Conservation (phyloP, 2,888 invertebrate species). For the Myathropa florea region DNA sequence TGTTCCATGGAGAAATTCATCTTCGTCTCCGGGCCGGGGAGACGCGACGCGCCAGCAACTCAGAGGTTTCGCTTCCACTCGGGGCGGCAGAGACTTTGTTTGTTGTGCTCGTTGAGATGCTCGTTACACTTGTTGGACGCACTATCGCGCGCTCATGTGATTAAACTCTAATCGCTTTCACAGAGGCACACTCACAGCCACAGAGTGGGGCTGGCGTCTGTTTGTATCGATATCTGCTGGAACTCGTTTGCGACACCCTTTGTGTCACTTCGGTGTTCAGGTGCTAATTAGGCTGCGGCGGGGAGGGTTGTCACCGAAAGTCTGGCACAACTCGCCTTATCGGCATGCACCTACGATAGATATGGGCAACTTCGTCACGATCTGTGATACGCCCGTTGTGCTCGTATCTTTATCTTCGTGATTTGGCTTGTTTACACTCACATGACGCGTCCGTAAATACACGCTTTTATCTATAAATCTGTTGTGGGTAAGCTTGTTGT, state of each 20-base stretch:
- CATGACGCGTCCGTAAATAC: conserved; percentile 48
- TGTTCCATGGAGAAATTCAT: conserved; percentile 52
- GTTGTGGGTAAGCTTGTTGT: conserved; percentile 4
- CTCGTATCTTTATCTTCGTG: neutral
- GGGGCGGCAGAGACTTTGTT: conserved; percentile 24
- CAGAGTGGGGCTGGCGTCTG: neutral
- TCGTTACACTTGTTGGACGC: neutral
- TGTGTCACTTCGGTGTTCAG: neutral
- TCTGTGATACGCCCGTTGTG: neutral
- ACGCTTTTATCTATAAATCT: conserved; percentile 22
- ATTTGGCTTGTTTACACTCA: conserved; percentile 22
- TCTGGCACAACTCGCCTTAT: conserved; percentile 11
- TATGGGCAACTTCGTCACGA: neutral
- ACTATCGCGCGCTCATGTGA: conserved; percentile 19
- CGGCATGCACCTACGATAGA: neutral
- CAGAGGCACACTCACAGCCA: conserved; percentile 7
- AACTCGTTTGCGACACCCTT: neutral
- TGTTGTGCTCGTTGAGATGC: conserved; percentile 17
- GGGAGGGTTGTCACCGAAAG: neutral
- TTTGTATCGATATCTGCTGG: conserved; percentile 3
- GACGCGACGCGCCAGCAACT: conserved; percentile 5
- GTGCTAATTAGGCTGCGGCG: neutral
- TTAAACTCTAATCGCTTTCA: conserved; percentile 40
- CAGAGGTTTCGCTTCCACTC: neutral
- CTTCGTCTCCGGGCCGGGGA: conserved; percentile 19